Evolutionary conservation across 2,888 invertebrate genomes (phyloP), one percentile per base, ranked within the genome.

Genomic region (Elgonia sp.): DNA sequence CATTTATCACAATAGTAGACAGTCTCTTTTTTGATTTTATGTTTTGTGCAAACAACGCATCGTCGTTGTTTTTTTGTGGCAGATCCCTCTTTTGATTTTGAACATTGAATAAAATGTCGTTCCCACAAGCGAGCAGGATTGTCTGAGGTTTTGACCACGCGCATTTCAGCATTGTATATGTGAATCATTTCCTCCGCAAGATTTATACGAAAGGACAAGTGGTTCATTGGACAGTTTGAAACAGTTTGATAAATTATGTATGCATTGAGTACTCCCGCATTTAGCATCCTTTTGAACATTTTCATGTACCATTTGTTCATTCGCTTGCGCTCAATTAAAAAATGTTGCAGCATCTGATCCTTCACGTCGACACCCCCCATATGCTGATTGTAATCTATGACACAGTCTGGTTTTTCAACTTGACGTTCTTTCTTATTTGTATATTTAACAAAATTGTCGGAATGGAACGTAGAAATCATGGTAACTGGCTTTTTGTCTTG

Each of bases 401-500:
- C 57, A 39, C 39, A 39, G 39, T 84, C 60, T 42, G 83, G 83
- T 67, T 76, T 84, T 21, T 76, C 65, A 29, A 67, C 67, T 42
- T 84, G 57, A 53, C 55, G 57, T 39, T 62, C 76, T 57, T 73
- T 83, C 55, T 70, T 80, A 39, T 67, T 63, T 37, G 37, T 76
- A 40, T 69, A 70, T 39, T 63, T 80, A 40, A 39, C 40, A 12
- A 72, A 18, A 37, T 70, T 70, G 37, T 40, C 70, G 16, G 62
- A 70, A 76, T 76, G 76, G 21, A 69, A 77, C 42, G 77, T 85
- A 9, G 62, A 73, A 21, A 79, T 67, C 80, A 85, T 80, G 2
- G 72, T 85, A 29, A 85, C 75, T 16, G 65, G 10, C 40, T 80
- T 85, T 67, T 85, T 85, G 55, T 85, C 85, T 72, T 85, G 65